Percentiles rank a stretch among this genome's conserved stretches.
phyloP scores from a whole-genome alignment of 2,888 invertebrate genomes.

The Digitonthophagus gazella region DNA sequence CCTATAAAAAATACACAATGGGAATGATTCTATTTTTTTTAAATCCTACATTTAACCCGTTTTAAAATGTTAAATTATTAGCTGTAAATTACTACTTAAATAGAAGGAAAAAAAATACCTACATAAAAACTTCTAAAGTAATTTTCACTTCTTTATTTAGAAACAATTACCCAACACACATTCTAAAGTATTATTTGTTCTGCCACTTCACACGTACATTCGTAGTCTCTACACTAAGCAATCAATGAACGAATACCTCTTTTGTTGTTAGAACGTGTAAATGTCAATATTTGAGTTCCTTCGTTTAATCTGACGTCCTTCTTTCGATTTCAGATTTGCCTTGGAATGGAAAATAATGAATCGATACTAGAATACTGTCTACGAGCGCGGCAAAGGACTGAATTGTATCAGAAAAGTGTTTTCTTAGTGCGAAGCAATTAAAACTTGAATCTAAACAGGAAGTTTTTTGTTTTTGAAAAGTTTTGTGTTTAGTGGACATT shows the following conservation, averaged over 20 bases:
- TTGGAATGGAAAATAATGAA: background rate
- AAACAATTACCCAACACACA: background rate
- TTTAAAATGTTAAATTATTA: too few species aligned
- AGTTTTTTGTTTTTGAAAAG: background rate
- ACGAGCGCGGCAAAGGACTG: background rate
- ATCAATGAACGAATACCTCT: background rate
- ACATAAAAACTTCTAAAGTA: background rate
- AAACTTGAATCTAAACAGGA: background rate
- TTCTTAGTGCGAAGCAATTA: too few species aligned
- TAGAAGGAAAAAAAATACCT: too few species aligned
- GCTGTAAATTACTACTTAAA: too few species aligned
- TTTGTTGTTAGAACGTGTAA: background rate
- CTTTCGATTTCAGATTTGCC: background rate
- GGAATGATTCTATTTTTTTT: background rate
- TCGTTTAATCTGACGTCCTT: background rate
- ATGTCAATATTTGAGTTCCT: background rate
- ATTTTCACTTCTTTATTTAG: background rate
- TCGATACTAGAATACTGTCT: background rate
- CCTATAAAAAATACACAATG: background rate
- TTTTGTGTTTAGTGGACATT: background rate
- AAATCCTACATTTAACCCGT: too few species aligned
- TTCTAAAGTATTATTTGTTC: background rate
- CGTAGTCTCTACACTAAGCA: background rate
- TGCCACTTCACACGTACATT: background rate
- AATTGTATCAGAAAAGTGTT: too few species aligned